Base-by-base conservation (phyloP, 2,888 invertebrate genomes). In the Lasioglossum calceatum region DNA sequence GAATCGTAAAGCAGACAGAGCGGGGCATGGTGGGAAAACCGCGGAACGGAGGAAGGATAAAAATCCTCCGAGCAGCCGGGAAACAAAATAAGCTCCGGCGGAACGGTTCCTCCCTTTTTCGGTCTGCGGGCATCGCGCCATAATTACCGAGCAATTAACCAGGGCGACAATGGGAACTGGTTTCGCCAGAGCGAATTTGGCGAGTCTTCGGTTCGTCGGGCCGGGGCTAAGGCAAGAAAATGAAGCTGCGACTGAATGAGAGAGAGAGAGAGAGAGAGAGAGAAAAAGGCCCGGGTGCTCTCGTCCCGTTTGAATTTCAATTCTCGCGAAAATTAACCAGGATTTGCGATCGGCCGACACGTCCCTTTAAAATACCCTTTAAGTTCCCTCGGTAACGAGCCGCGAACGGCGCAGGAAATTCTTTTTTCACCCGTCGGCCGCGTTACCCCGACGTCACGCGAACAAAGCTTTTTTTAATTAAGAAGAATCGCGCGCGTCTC, bases 121-220 rank as follows among this genome's bases (percentile, higher is more conserved):
- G 71, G 73, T 74, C 23, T 67, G 77, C 39, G 80, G 47, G 71
- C 81, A 81, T 78, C 79, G 81, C 71, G 54, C 76, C 86, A 88
- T 90, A 92, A 92, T 92, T 92, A 92, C 90, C 89, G 89, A 82
- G 90, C 91, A 92, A 92, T 92, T 92, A 92, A 91, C 90, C 87
- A 74, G 19, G 81, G 84, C 87, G 89, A 91, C 92, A 91, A 92
- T 89, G 91, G 88, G 87, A 90, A 89, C 86, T 88, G 86, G 90
- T 90, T 88, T 88, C 87, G 87, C 16, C 82, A 85, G 77, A 89
- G 85, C 86, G 84, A 88, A 91, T 86, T 85, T 74, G 86, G 77
- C 77, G 23, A 42, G 19, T 32, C 61, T 75, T 61, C 70, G 58
- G 36, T 47, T 36, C 67, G 67, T 23, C 75, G 78, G 61, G 54